Conservation (phyloP, 1,140 invertebrate species). For the Drosophila tsacasi region DNA sequence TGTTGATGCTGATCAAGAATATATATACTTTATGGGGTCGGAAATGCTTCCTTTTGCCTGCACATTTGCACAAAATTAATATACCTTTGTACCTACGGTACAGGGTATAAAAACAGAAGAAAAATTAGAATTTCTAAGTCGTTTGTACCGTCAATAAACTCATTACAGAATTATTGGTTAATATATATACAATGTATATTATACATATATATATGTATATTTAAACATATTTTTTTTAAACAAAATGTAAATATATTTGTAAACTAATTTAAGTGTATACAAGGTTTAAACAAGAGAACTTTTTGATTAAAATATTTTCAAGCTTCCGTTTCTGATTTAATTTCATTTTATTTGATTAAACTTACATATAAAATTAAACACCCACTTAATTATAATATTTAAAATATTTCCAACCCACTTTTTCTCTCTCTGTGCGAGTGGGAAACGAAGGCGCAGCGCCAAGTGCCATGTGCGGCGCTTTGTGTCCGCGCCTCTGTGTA, state of each 20-base stretch:
- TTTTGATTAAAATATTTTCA: not conserved
- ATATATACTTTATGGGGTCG: too few species aligned
- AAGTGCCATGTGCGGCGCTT: slow-evolving; percentile 78
- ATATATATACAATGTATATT: too few species aligned
- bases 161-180: too few species aligned
- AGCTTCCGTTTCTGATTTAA: not conserved
- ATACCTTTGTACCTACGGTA: too few species aligned
- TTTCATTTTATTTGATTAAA: not conserved
- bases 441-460: slow-evolving; percentile 64
- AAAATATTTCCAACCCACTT: not conserved
- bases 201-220: too few species aligned
- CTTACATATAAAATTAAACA: too few species aligned
- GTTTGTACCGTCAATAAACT: not conserved
- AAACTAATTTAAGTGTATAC: not conserved
- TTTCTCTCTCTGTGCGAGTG: slow-evolving; percentile 20
- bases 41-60: too few species aligned
- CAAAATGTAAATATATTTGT: not conserved
- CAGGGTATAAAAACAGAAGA: too few species aligned
- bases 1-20: too few species aligned
- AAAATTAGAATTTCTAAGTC: not conserved
- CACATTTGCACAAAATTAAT: too few species aligned
- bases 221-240: too few species aligned
- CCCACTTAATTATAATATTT: not conserved
- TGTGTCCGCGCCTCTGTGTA: slow-evolving; percentile 36
- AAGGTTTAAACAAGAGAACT: not conserved